Evolutionary conservation across 1,140 invertebrate species (phyloP).

Genomic region (Drosophila elegans): DNA sequence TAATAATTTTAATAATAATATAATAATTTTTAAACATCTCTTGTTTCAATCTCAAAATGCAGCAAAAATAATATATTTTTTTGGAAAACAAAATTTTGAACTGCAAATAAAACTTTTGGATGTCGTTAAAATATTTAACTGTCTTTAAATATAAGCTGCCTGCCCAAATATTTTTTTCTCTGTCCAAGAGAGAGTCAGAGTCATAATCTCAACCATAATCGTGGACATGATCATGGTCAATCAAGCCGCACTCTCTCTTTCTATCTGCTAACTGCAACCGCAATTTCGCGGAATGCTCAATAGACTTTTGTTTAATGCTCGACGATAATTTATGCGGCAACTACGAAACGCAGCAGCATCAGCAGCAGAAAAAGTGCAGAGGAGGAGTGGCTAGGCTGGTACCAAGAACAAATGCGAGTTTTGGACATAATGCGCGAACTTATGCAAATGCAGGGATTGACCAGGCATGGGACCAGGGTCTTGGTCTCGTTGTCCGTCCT

Average conservation of each 20-base stretch:
- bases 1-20: too few species aligned
- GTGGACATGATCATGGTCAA: constrained; percentile 38
- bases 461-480: constrained; percentile 21
- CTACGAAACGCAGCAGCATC: constrained; percentile 12
- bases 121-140: too few species aligned
- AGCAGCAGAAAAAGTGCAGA: neutral
- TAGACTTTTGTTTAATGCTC: constrained; percentile 67
- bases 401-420: constrained; percentile 79
- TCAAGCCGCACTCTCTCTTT: constrained; percentile 69
- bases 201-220: constrained; percentile 27
- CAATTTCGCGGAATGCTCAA: constrained; percentile 65
- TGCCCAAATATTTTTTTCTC: constrained; percentile 4
- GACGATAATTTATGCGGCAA: constrained; percentile 69
- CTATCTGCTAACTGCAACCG: constrained; percentile 63
- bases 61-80: too few species aligned
- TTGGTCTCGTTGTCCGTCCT: neutral
- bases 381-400: constrained; percentile 21
- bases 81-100: too few species aligned
- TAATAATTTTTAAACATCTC: too few species aligned
- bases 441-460: constrained; percentile 67
- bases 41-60: too few species aligned
- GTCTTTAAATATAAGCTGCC: too few species aligned
- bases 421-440: constrained; percentile 83
- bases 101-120: too few species aligned
- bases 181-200: constrained; percentile 17